Evolutionary conservation across 2,888 invertebrate species (phyloP).

Genomic region (Resseliella maxima): DNA sequence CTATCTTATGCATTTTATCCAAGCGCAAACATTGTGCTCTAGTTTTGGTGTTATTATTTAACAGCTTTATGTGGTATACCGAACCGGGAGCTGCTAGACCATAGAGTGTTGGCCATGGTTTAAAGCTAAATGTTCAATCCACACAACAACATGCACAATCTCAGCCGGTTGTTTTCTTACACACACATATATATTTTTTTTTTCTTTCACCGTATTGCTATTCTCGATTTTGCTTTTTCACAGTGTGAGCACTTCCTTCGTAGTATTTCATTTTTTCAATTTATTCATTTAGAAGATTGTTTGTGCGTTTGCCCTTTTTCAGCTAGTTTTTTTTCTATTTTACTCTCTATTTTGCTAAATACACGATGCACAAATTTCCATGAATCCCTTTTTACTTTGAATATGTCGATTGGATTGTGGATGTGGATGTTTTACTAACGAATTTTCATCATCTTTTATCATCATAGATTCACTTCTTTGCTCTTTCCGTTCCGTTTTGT

Average conservation of each 20-base stretch:
- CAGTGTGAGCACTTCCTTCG: background rate
- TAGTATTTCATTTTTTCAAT: conserved; percentile 52
- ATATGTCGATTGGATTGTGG: too few relatives aligned
- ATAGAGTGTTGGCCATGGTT: too few relatives aligned
- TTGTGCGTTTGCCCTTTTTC: background rate
- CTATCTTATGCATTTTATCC: background rate
- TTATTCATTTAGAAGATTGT: conserved; percentile 55
- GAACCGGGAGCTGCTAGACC: background rate
- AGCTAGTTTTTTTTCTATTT: background rate
- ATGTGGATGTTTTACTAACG: background rate
- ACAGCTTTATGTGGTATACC: background rate
- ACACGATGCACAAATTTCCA: background rate
- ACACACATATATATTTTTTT: too few relatives aligned
- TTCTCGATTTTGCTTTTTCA: background rate
- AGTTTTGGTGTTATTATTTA: conserved; percentile 41
- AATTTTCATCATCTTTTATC: conserved; percentile 34
- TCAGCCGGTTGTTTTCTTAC: too few relatives aligned
- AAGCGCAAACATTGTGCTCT: conserved; percentile 22
- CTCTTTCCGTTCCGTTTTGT: background rate
- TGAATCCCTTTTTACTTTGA: conserved; percentile 8
- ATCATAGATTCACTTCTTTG: background rate
- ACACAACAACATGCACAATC: too few relatives aligned
- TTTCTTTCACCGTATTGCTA: too few relatives aligned
- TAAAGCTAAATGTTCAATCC: too few relatives aligned
- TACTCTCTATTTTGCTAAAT: background rate